Conservation (phyloP, 1,140 invertebrate genomes). For the Drosophila jambulina region DNA sequence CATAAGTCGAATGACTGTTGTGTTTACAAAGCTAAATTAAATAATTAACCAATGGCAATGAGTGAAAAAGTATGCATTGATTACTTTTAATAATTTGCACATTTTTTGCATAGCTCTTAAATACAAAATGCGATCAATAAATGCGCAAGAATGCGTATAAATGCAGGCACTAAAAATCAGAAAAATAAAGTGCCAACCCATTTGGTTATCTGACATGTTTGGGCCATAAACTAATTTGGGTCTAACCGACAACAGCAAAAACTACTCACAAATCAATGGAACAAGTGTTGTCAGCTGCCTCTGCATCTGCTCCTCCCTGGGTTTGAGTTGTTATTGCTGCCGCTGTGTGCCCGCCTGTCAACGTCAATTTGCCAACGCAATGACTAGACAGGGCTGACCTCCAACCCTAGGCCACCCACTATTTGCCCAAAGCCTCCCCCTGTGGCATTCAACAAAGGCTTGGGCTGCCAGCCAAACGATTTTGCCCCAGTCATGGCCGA, state of each 20-base stretch:
- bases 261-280: constrained; percentile 55
- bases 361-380: constrained; percentile 66
- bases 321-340: constrained; percentile 5
- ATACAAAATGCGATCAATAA: neutral
- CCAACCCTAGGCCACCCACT: constrained; percentile 13
- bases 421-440: neutral
- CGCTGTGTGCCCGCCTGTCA: constrained; percentile 45
- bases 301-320: constrained; percentile 7
- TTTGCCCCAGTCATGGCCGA: constrained; percentile 43
- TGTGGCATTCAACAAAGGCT: constrained; percentile 22
- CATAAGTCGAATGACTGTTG: constrained; percentile 3
- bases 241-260: constrained; percentile 24
- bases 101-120: constrained; percentile 4
- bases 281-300: constrained; percentile 32
- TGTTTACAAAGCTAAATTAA: constrained; percentile 6
- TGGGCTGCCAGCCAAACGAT: constrained; percentile 5
- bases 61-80: neutral
- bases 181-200: neutral
- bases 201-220: constrained; percentile 31
- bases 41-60: constrained; percentile 8
- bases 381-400: constrained; percentile 30
- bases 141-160: neutral
- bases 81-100: constrained; percentile 5
- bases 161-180: neutral
- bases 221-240: constrained; percentile 49